Evolutionary conservation across 2,888 invertebrate genomes (phyloP).

Genomic region (Cordilura impudica): DNA sequence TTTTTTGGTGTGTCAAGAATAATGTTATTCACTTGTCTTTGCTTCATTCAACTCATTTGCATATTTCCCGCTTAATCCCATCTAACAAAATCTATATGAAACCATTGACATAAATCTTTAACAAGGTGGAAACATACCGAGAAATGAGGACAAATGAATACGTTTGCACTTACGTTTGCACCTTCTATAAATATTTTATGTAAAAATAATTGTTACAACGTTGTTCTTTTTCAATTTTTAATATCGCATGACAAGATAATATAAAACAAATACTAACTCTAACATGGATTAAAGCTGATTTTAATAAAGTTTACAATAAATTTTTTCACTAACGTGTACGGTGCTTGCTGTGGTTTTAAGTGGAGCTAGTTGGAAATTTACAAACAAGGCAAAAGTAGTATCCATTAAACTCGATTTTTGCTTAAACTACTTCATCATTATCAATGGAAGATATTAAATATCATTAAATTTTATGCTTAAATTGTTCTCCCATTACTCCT

Average conservation of each 20-base stretch:
- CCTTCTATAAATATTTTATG: conserved; percentile 7
- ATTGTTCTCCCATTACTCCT: too few species aligned
- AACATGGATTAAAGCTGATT: conserved; percentile 27
- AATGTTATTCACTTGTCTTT: too few species aligned
- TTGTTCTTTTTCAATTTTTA: conserved; percentile 1
- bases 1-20: too few species aligned
- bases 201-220: conserved; percentile 19
- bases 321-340: neutral
- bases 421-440: too few species aligned
- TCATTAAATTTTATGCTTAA: too few species aligned
- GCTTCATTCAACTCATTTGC: conserved; percentile 41
- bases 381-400: too few species aligned
- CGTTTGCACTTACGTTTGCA: neutral
- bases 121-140: neutral
- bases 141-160: neutral
- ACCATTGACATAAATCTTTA: conserved; percentile 41
- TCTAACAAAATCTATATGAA: conserved; percentile 18
- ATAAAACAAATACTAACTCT: conserved; percentile 16
- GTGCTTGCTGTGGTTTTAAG: neutral
- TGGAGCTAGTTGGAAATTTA: neutral
- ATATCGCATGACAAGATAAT: conserved; percentile 27
- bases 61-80: conserved; percentile 22
- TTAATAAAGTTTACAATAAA: conserved; percentile 24
- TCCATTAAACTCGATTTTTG: too few species aligned
- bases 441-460: too few species aligned